phyloP scores from a whole-genome alignment of 2,113 vertebrate species.

The Pleuronectes platessa region DNA sequence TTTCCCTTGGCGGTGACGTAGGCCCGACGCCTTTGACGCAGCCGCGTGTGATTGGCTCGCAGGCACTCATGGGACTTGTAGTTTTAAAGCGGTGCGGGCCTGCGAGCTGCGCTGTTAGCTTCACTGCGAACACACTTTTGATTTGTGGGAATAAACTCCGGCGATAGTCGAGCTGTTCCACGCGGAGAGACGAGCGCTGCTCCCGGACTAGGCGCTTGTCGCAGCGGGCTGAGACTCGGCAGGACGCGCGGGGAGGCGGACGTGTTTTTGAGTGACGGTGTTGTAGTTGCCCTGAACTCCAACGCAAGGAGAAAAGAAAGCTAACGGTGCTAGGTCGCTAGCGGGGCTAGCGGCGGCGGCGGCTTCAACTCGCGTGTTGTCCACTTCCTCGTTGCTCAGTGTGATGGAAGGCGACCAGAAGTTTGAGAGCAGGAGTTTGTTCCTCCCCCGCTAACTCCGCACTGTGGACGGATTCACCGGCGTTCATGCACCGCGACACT shows the following conservation, averaged over 20 bases:
- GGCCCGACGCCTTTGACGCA: conserved; percentile 53
- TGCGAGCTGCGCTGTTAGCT: conserved; percentile 50
- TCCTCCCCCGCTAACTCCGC: conserved; percentile 23
- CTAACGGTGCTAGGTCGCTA: conserved; percentile 53
- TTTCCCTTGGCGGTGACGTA: conserved; percentile 70
- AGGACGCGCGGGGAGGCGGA: not conserved
- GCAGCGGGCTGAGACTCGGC: not conserved
- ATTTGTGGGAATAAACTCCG: conserved; percentile 34
- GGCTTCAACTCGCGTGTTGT: conserved; percentile 60
- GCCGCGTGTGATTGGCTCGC: conserved; percentile 60
- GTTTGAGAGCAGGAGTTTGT: conserved; percentile 55
- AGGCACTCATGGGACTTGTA: conserved; percentile 70
- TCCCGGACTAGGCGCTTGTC: not conserved
- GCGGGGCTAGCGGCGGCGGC: conserved; percentile 37
- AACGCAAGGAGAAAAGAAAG: conserved; percentile 65
- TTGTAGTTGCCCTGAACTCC: conserved; percentile 70
- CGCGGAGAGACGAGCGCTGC: not conserved
- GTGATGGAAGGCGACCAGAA: conserved; percentile 69
- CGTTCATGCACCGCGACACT: not conserved
- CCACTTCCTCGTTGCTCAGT: conserved; percentile 79
- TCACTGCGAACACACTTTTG: conserved; percentile 64
- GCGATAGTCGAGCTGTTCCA: not conserved
- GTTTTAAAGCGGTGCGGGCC: conserved; percentile 72
- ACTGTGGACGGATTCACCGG: conserved; percentile 37
- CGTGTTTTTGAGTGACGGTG: conserved; percentile 43